Percentiles rank a stretch among this genome's conserved stretches.
Evolutionary conservation across 2,888 invertebrate genomes (phyloP).

Genomic region (Leptarthrus brevirostris): DNA sequence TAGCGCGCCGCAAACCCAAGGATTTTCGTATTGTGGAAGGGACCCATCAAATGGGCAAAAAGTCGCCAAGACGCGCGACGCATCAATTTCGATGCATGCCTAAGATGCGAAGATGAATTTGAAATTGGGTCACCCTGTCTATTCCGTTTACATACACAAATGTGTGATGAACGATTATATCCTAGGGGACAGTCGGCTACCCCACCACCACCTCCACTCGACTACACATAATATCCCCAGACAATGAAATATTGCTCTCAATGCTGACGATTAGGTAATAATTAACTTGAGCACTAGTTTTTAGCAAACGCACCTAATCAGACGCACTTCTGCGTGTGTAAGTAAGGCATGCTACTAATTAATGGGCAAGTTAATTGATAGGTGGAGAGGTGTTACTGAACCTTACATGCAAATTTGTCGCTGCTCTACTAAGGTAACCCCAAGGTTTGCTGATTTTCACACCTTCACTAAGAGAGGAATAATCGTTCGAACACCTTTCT

Average conservation of each 20-base stretch:
- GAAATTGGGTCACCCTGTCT: slow-evolving; percentile 33
- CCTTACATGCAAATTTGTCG: neutral
- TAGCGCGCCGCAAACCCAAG: slow-evolving; percentile 8
- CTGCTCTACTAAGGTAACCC: too few species aligned
- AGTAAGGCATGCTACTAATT: slow-evolving; percentile 22
- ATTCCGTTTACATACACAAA: neutral
- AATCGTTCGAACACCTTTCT: too few species aligned
- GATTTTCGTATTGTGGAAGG: neutral
- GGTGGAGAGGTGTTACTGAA: slow-evolving; percentile 9
- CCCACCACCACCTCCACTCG: neutral
- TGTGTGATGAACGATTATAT: too few species aligned
- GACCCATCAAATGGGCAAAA: slow-evolving; percentile 23
- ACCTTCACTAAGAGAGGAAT: too few species aligned
- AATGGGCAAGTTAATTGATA: slow-evolving; percentile 35
- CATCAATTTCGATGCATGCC: slow-evolving; percentile 39
- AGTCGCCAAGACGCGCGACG: slow-evolving; percentile 38
- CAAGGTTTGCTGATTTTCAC: too few species aligned
- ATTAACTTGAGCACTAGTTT: slow-evolving; percentile 31
- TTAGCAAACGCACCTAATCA: slow-evolving; percentile 11
- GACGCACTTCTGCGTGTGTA: slow-evolving; percentile 3
- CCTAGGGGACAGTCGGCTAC: neutral
- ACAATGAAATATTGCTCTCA: neutral
- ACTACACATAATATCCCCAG: neutral
- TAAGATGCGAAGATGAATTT: slow-evolving; percentile 20
- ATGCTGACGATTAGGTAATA: slow-evolving; percentile 16